Percentiles rank a stretch among this genome's conserved stretches.
Evolutionary conservation across 2,113 vertebrate species (phyloP).

Genomic region (Pedetes capensis): DNA sequence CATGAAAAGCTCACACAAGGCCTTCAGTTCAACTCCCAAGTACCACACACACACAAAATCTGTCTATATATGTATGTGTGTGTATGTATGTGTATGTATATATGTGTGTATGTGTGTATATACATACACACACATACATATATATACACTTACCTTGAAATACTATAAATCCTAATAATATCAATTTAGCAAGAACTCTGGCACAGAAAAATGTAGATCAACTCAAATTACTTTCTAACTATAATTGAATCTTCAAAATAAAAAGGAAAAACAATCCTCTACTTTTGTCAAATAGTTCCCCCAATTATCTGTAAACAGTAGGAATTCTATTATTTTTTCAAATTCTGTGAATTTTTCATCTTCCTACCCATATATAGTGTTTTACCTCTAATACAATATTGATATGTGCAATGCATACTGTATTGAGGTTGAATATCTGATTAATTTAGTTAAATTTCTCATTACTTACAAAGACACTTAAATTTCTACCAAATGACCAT

Average conservation of each 20-base stretch:
- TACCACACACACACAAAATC: no score
- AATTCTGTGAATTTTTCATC: conserved; percentile 38
- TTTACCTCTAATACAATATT: conserved; percentile 8
- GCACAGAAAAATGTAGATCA: conserved; percentile 64
- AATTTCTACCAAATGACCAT: conserved; percentile 33
- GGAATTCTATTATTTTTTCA: conserved; percentile 34
- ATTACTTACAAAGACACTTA: conserved; percentile 38
- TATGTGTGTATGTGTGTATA: no score
- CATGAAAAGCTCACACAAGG: no score
- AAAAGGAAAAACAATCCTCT: conserved; percentile 6
- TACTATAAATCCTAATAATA: conserved; percentile 50
- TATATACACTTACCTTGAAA: conserved; percentile 49
- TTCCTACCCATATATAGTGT: conserved; percentile 14
- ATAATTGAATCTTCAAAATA: conserved; percentile 42
- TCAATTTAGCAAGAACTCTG: conserved; percentile 60
- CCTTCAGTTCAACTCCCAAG: no score
- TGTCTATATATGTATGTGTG: no score
- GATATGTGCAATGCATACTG: conserved; percentile 42
- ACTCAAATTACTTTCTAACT: conserved; percentile 52
- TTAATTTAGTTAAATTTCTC: conserved; percentile 52
- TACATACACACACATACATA: no score
- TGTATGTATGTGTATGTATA: no score
- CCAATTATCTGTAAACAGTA: conserved; percentile 60
- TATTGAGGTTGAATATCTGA: conserved; percentile 59
- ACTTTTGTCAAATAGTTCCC: conserved; percentile 18